These are phyloP conservation scores for Gila robusta DNA, from an alignment of 2,797 vertebrate genomes.

Conservation along the genomic window DNA sequence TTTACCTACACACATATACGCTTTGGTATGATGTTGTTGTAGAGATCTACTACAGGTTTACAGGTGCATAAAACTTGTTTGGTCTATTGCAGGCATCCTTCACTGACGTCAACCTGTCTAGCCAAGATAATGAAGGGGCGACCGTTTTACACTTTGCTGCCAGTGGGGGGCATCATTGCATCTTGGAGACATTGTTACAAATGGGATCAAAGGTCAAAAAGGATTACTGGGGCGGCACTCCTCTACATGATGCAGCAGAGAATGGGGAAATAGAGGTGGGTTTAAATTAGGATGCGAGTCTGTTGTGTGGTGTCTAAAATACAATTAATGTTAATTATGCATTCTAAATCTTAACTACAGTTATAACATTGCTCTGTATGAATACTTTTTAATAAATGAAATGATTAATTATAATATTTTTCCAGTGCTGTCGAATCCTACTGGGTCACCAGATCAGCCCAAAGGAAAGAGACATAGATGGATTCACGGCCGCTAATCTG, in stretches of 20 bases:
- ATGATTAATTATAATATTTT: neutral
- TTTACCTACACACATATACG: neutral
- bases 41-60: neutral
- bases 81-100: slow-evolving; percentile 73
- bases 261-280: slow-evolving; percentile 85
- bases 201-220: slow-evolving; percentile 80
- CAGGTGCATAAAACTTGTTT: neutral
- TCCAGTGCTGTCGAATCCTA: slow-evolving; percentile 85
- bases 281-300: neutral
- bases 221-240: slow-evolving; percentile 86
- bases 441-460: slow-evolving; percentile 76
- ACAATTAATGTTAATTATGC: neutral
- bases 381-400: neutral
- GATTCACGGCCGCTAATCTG: slow-evolving; percentile 82
- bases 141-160: slow-evolving; percentile 88
- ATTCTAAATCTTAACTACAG: neutral
- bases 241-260: slow-evolving; percentile 88
- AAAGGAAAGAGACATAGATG: slow-evolving; percentile 79
- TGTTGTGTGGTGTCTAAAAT: neutral
- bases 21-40: neutral
- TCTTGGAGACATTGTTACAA: slow-evolving; percentile 81
- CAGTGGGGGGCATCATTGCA: slow-evolving; percentile 83
- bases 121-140: slow-evolving; percentile 83
- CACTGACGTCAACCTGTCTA: slow-evolving; percentile 76
- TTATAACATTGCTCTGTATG: neutral